Evolutionary conservation across 2,797 vertebrate species (phyloP).

Genomic region (Hypotaenidia okinawae): DNA sequence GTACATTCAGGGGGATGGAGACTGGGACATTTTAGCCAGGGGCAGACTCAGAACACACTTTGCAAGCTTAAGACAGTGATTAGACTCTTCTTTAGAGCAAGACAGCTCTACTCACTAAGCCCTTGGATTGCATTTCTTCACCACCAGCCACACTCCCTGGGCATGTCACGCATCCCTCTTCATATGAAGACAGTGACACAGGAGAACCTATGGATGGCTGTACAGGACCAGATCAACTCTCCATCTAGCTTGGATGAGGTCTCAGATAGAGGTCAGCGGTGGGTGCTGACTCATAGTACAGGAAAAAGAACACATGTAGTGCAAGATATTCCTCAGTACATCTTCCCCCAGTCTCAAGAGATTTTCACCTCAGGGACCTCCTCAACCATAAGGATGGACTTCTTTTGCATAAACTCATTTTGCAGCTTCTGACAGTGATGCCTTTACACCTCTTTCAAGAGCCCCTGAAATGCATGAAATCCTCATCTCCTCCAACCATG

Average conservation of each 20-base stretch:
- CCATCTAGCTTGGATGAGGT: background rate
- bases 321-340: background rate
- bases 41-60: background rate
- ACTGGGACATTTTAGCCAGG: background rate
- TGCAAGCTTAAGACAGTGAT: background rate
- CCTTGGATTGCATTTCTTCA: background rate
- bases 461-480: background rate
- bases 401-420: background rate
- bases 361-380: background rate
- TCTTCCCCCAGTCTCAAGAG: background rate
- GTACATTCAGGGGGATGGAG: background rate
- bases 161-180: background rate
- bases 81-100: background rate
- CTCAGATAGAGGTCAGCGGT: background rate
- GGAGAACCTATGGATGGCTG: background rate
- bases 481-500: background rate
- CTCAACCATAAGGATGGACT: background rate
- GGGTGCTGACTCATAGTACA: background rate
- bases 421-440: background rate
- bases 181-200: background rate
- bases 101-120: background rate
- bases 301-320: background rate
- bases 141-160: background rate
- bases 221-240: accelerated
- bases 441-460: background rate